Evolutionary conservation across 2,888 invertebrate genomes (phyloP).

Genomic region (Lampropteryx suffumata): DNA sequence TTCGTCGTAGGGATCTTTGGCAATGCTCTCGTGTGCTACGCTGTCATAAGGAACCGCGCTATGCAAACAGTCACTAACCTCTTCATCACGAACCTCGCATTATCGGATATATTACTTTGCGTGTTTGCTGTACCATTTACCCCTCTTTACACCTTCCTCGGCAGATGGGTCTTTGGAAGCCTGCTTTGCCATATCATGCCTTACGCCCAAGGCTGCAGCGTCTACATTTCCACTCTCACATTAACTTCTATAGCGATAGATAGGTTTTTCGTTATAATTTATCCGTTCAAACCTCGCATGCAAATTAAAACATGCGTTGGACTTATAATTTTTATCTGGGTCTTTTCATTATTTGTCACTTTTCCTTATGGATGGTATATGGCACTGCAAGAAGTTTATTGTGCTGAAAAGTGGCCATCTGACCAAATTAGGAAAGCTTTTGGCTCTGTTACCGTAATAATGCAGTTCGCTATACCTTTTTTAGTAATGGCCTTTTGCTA

Average conservation of each 20-base stretch:
- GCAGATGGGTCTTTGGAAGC: conserved; percentile 92
- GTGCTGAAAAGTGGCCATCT: conserved; percentile 91
- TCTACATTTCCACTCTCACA: conserved; percentile 95
- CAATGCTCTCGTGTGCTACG: conserved; percentile 93
- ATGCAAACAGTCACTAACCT: conserved; percentile 97
- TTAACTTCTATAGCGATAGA: conserved; percentile 96
- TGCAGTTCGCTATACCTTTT: conserved; percentile 95
- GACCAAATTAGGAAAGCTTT: conserved; percentile 88
- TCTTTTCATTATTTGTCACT: conserved; percentile 89
- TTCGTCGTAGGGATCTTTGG: conserved; percentile 92
- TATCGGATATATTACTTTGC: conserved; percentile 93
- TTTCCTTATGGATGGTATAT: conserved; percentile 94
- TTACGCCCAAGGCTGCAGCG: conserved; percentile 93
- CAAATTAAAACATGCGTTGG: conserved; percentile 88
- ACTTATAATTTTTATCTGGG: conserved; percentile 92
- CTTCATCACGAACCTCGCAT: conserved; percentile 94
- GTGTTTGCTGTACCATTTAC: conserved; percentile 95
- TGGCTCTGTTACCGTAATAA: conserved; percentile 89
- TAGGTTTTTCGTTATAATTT: conserved; percentile 94
- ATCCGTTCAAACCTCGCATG: conserved; percentile 93
- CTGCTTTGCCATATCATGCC: conserved; percentile 93
- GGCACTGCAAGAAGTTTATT: conserved; percentile 80
- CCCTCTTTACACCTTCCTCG: conserved; percentile 92
- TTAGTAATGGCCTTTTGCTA: conserved; percentile 94
- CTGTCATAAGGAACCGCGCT: conserved; percentile 91